These are phyloP conservation scores for Staurois parvus DNA, from an alignment of 2,797 vertebrate species.

Conservation along the genomic window DNA sequence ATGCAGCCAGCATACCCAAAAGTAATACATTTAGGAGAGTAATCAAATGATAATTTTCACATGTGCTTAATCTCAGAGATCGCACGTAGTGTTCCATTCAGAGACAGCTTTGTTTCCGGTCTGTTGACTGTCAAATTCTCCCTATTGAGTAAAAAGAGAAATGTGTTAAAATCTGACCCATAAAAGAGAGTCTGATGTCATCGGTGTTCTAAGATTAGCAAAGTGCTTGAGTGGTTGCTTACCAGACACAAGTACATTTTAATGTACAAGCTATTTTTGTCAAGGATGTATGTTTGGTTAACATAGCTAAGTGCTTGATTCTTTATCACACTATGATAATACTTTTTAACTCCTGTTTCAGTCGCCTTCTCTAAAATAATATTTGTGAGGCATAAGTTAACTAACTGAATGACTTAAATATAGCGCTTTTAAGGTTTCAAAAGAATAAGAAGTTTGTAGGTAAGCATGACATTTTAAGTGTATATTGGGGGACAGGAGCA, in stretches of 20 bases:
- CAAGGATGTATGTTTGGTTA: neutral
- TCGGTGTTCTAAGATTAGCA: neutral
- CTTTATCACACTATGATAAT: no score
- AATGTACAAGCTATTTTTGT: neutral
- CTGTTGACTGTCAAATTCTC: neutral
- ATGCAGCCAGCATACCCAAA: neutral
- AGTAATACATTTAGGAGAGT: neutral
- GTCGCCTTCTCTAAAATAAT: no score
- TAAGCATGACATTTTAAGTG: no score
- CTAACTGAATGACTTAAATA: no score
- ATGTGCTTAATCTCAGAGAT: neutral
- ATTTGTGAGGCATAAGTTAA: no score
- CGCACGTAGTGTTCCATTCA: neutral
- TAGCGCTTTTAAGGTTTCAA: no score
- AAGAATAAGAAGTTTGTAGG: no score
- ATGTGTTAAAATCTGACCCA: neutral
- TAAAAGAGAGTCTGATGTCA: neutral
- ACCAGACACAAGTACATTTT: conserved; percentile 3
- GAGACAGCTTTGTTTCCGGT: neutral
- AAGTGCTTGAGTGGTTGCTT: neutral
- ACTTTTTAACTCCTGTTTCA: no score
- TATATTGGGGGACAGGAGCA: no score
- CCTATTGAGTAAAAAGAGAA: neutral
- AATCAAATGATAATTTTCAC: neutral
- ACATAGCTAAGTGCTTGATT: no score